These are phyloP conservation scores for Pherbina coryleti DNA, from an alignment of 2,888 invertebrate genomes.

Conservation along the genomic window DNA sequence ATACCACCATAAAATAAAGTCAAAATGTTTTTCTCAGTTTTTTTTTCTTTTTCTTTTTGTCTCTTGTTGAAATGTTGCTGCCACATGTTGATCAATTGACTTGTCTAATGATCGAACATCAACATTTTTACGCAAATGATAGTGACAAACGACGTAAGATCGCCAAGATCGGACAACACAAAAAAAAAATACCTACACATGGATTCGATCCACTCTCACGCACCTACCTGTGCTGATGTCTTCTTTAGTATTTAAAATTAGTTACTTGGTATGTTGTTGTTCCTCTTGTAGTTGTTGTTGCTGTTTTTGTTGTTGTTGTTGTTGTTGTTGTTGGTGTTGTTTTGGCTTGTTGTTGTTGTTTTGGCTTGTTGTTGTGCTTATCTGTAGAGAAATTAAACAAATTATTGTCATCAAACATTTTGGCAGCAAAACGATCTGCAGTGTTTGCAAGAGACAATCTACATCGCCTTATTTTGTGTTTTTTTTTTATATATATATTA, in stretches of 20 bases:
- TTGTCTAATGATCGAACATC: slow-evolving; percentile 31
- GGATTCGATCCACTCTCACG: not conserved
- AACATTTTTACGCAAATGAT: slow-evolving; percentile 29
- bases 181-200: not conserved
- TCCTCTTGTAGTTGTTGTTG: slow-evolving; percentile 12
- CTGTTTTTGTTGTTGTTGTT: slow-evolving; percentile 16
- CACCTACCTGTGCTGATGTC: not conserved
- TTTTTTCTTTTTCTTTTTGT: too few species aligned
- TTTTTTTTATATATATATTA: not conserved
- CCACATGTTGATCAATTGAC: slow-evolving; percentile 30
- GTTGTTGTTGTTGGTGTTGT: too few species aligned
- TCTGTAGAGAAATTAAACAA: slow-evolving; percentile 16
- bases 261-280: not conserved
- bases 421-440: slow-evolving; percentile 37
- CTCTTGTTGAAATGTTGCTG: not conserved
- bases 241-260: slow-evolving; percentile 21
- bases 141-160: slow-evolving; percentile 6
- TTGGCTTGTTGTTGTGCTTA: slow-evolving; percentile 3
- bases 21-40: not conserved
- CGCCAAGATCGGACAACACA: not conserved
- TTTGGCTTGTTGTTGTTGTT: too few species aligned
- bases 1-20: too few species aligned
- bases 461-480: not conserved
- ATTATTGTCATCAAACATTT: slow-evolving; percentile 41
- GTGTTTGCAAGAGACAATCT: not conserved